Conservation (phyloP, 2,113 vertebrate genomes). For the Prolemur simus region DNA sequence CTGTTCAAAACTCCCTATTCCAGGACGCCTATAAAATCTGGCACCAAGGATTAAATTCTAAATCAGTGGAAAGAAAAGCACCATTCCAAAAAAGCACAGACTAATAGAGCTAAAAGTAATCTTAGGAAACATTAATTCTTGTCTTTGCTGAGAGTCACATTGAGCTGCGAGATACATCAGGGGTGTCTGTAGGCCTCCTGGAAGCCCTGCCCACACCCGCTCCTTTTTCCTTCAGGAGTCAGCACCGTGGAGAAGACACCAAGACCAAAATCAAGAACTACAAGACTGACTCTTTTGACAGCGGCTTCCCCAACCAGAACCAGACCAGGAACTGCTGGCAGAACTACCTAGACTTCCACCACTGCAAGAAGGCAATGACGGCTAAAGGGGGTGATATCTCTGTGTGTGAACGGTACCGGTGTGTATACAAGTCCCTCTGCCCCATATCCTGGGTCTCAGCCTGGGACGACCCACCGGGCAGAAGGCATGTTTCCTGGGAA, state of each 20-base stretch:
- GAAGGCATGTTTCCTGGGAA: conserved; percentile 90
- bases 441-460: conserved; percentile 89
- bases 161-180: conserved; percentile 11
- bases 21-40: background rate
- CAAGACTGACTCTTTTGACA: conserved; percentile 92
- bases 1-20: background rate
- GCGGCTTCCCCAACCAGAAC: conserved; percentile 94
- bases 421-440: conserved; percentile 91
- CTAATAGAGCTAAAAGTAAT: too few species aligned
- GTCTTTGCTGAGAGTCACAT: conserved; percentile 73
- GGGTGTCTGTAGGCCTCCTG: background rate
- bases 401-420: conserved; percentile 91
- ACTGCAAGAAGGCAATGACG: conserved; percentile 89
- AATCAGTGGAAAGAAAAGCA: background rate
- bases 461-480: conserved; percentile 87
- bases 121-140: background rate
- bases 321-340: conserved; percentile 94
- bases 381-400: conserved; percentile 86
- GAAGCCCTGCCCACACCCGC: background rate
- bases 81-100: background rate
- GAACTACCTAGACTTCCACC: conserved; percentile 91
- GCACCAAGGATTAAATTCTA: background rate
- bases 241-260: conserved; percentile 89
- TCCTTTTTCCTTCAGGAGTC: conserved; percentile 27
- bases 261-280: conserved; percentile 88